Percentiles rank a stretch among this genome's conserved stretches.
phyloP scores from a whole-genome alignment of 2,888 invertebrate genomes.

The Tiliacea aurago region DNA sequence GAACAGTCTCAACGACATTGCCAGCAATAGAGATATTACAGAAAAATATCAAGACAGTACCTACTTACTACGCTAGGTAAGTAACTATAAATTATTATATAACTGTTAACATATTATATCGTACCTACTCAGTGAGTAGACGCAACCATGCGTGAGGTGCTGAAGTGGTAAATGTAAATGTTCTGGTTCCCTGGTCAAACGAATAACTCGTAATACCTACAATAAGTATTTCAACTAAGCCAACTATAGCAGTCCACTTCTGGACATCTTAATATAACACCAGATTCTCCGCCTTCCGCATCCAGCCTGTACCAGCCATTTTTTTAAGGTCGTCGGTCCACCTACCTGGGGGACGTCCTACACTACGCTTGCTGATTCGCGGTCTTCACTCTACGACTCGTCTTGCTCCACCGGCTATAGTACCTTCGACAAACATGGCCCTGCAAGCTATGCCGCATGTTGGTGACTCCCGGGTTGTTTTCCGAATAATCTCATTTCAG shows the following conservation, averaged over 20 bases:
- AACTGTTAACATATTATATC: too few relatives aligned
- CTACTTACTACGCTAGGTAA: constrained; percentile 78
- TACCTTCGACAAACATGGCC: neutral
- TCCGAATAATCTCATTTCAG: neutral
- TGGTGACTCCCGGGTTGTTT: too few relatives aligned
- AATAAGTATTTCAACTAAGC: neutral
- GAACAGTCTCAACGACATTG: constrained; percentile 69
- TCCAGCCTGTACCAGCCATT: neutral
- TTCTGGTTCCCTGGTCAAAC: neutral
- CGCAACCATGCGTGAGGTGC: neutral
- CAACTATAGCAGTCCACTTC: neutral
- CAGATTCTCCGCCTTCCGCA: neutral
- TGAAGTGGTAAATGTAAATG: neutral
- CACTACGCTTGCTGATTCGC: neutral
- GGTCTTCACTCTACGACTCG: too few relatives aligned
- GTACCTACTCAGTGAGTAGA: neutral
- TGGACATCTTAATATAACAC: neutral
- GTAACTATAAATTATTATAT: neutral
- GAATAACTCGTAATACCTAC: neutral
- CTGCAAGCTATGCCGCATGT: neutral
- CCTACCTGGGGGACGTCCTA: neutral
- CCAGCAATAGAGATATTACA: constrained; percentile 85
- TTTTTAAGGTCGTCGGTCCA: neutral
- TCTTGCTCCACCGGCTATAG: neutral
- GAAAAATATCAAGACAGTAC: constrained; percentile 81